Evolutionary conservation across 2,888 invertebrate genomes (phyloP).

Genomic region (Polymixis flavicincta): DNA sequence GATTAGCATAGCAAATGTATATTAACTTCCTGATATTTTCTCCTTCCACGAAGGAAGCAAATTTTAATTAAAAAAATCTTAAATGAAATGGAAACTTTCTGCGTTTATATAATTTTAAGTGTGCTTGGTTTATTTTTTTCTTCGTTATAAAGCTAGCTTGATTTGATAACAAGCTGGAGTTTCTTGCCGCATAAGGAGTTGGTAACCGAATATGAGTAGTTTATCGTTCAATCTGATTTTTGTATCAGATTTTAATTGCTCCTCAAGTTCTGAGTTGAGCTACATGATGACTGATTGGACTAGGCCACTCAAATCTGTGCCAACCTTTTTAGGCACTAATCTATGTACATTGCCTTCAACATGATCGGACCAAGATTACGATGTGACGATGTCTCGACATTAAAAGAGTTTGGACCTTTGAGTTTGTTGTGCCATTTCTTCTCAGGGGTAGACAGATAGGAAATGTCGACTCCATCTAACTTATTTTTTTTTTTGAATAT

Average conservation of each 20-base stretch:
- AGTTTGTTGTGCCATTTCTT: no score
- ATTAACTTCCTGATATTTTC: slow-evolving; percentile 40
- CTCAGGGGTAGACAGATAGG: no score
- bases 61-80: slow-evolving; percentile 49
- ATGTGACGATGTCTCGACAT: no score
- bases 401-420: no score
- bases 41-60: slow-evolving; percentile 12
- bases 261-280: no score
- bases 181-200: slow-evolving; percentile 16
- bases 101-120: slow-evolving; percentile 21
- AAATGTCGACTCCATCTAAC: no score
- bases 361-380: no score
- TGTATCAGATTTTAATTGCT: slow-evolving; percentile 47
- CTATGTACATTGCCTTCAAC: no score
- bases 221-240: slow-evolving; percentile 36
- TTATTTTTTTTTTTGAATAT: no score
- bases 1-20: slow-evolving; percentile 46
- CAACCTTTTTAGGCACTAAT: no score
- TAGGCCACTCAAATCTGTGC: no score
- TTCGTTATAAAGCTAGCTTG: slow-evolving; percentile 1
- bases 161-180: slow-evolving; percentile 21
- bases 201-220: slow-evolving; percentile 27
- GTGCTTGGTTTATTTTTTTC: slow-evolving; percentile 15
- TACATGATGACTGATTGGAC: no score
- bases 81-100: slow-evolving; percentile 36